These are phyloP conservation scores for Amyelois transitella DNA, from an alignment of 1,140 invertebrate genomes.

Conservation along the genomic window DNA sequence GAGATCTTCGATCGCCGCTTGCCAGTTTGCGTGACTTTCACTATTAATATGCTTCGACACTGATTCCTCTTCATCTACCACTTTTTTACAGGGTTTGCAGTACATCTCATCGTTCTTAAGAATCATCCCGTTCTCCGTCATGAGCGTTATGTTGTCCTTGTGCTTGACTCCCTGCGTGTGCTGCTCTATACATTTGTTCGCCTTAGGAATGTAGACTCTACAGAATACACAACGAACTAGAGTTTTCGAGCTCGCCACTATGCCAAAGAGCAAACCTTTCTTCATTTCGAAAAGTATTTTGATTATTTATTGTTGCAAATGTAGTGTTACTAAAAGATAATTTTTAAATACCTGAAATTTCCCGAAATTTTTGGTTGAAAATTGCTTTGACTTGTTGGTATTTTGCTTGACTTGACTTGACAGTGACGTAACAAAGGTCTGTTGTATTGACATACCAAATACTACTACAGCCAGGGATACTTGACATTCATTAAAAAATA, in stretches of 20 bases:
- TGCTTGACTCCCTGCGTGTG: constrained; percentile 51
- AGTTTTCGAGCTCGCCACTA: constrained; percentile 41
- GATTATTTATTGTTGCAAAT: background rate
- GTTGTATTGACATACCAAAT: too few relatives aligned
- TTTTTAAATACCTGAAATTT: constrained; percentile 22
- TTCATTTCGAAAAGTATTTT: constrained; percentile 27
- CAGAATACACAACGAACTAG: constrained; percentile 50
- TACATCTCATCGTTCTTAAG: constrained; percentile 31
- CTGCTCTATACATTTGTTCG: constrained; percentile 53
- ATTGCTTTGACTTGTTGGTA: constrained; percentile 10
- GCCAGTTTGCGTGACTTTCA: constrained; percentile 45
- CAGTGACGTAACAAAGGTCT: too few relatives aligned
- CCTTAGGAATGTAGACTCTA: constrained; percentile 49
- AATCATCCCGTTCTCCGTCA: constrained; percentile 40
- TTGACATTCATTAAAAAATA: too few relatives aligned
- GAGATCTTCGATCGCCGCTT: constrained; percentile 40
- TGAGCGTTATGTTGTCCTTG: constrained; percentile 45
- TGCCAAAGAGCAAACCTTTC: constrained; percentile 33
- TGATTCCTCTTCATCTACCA: constrained; percentile 32
- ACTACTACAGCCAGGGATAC: too few relatives aligned
- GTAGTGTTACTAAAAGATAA: background rate
- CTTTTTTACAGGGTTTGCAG: constrained; percentile 39
- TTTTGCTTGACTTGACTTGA: constrained; percentile 9
- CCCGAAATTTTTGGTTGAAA: constrained; percentile 14
- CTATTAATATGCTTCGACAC: constrained; percentile 38